Conservation (phyloP, 2,113 vertebrate genomes). For the Struthio camelus region DNA sequence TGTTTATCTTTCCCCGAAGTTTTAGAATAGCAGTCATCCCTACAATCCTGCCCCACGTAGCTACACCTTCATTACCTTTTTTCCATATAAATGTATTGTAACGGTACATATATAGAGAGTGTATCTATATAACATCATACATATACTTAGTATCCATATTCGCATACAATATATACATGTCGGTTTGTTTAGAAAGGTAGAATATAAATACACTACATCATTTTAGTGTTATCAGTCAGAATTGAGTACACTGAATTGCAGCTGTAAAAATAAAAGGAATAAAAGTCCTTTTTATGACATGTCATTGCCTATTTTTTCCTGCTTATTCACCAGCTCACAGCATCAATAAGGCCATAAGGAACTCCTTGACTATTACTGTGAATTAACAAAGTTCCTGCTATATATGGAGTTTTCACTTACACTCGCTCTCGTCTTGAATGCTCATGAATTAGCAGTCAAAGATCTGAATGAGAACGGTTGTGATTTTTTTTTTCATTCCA, state of each 20-base stretch:
- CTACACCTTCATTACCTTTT: neutral
- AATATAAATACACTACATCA: neutral
- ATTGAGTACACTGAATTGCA: neutral
- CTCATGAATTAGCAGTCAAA: neutral
- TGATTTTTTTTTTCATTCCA: neutral
- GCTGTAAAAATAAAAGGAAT: constrained; percentile 29
- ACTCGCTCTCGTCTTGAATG: neutral
- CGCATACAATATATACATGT: neutral
- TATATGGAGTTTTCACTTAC: neutral
- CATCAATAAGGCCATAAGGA: neutral
- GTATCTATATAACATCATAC: neutral
- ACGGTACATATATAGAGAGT: neutral
- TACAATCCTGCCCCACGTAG: neutral
- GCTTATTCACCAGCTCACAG: constrained; percentile 5
- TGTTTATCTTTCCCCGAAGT: neutral
- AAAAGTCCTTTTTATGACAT: constrained; percentile 9
- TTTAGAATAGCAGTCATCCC: neutral
- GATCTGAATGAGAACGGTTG: neutral
- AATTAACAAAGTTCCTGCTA: neutral
- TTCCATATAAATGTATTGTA: neutral
- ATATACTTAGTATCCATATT: neutral
- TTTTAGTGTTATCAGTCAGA: neutral
- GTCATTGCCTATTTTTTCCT: constrained; percentile 6
- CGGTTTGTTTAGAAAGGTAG: neutral
- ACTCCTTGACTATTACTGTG: neutral